Base-by-base conservation (phyloP, 1,140 invertebrate genomes). In the Drosophila obscura region DNA sequence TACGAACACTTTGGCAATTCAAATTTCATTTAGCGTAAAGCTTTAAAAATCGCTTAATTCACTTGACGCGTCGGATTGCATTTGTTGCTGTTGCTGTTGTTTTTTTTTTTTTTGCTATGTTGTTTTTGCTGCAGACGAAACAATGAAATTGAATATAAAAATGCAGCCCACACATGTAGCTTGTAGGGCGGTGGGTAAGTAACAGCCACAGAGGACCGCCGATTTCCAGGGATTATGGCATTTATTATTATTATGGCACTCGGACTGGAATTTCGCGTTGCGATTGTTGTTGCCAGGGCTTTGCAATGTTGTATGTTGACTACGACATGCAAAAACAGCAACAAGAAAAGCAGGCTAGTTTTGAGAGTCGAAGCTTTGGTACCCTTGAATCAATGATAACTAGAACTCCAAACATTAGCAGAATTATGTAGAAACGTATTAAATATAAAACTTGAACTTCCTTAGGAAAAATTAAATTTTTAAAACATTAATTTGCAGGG, bases 11-110 rank as follows among this genome's bases (percentile, higher is more conserved):
- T 65, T 74, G 65, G 73, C 82, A 87, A 85, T 85, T 78, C 82
- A 87, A 85, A 85, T 78, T 85, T 85, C 82, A 85, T 85, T 85
- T 87, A 82, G 82, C 82, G 82, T 87, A 82, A 85, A 85, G 82
- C 82, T 85, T 85, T 85, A 87, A 85, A 87, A 85, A 85, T 85
- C 82, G 78, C 82, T 85, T 85, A 87, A 85, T 85, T 85, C 81
- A 85, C 81, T 85, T 87, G 82, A 84, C 82, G 82, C 81, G 61
- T 51, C 68, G 82, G 65, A 77, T 72, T 74, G 81, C 63, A 65
- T 63, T 52, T 75, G 39, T 64, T 64, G 45, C 48, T 49, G 51
- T 49, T 55, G 44, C 4, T 2, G 4, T 39, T 35, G 4, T 35
- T 35, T 35, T 31, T 9, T 9, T 35, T 0, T 35, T 35, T 35